Evolutionary conservation across 2,113 vertebrate genomes (phyloP), one percentile per base, ranked within the genome.

Genomic region (Tupaia chinensis): DNA sequence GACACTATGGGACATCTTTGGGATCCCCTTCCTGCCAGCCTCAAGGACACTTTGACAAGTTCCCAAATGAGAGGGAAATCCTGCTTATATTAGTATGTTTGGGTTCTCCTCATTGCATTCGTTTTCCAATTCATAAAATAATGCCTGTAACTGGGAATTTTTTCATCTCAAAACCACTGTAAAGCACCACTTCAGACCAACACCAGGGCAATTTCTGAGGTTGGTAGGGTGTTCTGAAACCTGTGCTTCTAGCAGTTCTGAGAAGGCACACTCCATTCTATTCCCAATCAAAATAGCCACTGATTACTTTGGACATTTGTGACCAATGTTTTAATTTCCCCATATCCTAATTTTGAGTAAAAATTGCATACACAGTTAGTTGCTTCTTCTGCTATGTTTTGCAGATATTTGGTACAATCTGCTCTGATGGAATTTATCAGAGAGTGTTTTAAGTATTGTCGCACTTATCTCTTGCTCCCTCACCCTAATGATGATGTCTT

Each of bases 401-500:
- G 14, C 25, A 84, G 77, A 14, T 87, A 22, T 94, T 87, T 87
- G 72, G 16, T 65, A 54, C 1, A 79, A 68, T 58, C 66, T 15
- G 32, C 23, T 70, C 17, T 54, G 70, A 66, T 8, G 32, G 9
- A 84, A 85, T 88, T 85, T 87, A 86, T 87, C 63, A 81, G 92
- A 85, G 16, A 87, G 25, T 9, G 88, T 82, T 93, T 95, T 87
- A 91, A 69, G 94, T 85, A 68, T 61, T 85, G 19, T 65, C n/a
- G 63, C 63, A 63, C 34, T 78, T 12, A 44, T 73, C 54, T 72
- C 87, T 73, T 61, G 77, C 11, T 73, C 34, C 81, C 7, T 34
- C 85, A 27, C 17, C 32, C 53, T 82, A 29, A 22, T 54, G 56
- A 87, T 85, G 27, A 86, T 74, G 54, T 53, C 54, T 93, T 76